Conservation (phyloP, 1,140 invertebrate genomes). For the Scaptomyza graminum region DNA sequence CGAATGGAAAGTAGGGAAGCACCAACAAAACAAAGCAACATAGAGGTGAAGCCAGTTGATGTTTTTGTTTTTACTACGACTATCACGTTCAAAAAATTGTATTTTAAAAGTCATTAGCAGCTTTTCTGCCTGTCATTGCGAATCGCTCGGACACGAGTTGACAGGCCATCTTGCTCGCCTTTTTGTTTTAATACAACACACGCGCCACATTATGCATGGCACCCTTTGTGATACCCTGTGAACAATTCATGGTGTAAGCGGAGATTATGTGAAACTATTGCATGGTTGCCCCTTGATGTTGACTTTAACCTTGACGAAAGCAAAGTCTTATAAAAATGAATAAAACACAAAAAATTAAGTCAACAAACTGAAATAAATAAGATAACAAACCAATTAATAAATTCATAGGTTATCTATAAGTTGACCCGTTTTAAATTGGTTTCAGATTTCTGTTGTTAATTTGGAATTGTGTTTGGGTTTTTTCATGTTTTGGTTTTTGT, state of each 20-base stretch:
- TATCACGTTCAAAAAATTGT: conserved; percentile 56
- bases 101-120: conserved; percentile 65
- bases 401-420: background rate
- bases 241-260: background rate
- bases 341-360: too few species aligned
- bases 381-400: background rate
- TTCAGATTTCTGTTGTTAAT: background rate
- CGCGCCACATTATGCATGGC: conserved; percentile 10
- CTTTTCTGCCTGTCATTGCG: conserved; percentile 54
- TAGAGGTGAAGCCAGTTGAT: conserved; percentile 25
- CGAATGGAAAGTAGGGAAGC: background rate
- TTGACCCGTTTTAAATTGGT: background rate
- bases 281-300: too few species aligned
- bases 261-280: too few species aligned
- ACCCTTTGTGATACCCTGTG: conserved; percentile 24
- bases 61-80: conserved; percentile 17
- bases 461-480: conserved; percentile 9
- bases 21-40: background rate
- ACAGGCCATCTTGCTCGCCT: conserved; percentile 28
- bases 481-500: conserved; percentile 4
- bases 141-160: conserved; percentile 18
- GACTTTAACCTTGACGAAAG: too few species aligned
- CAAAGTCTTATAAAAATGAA: too few species aligned
- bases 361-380: too few species aligned
- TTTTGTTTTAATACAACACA: conserved; percentile 37